Conservation (phyloP, 2,888 invertebrate species). For the Drosophila pegasa region DNA sequence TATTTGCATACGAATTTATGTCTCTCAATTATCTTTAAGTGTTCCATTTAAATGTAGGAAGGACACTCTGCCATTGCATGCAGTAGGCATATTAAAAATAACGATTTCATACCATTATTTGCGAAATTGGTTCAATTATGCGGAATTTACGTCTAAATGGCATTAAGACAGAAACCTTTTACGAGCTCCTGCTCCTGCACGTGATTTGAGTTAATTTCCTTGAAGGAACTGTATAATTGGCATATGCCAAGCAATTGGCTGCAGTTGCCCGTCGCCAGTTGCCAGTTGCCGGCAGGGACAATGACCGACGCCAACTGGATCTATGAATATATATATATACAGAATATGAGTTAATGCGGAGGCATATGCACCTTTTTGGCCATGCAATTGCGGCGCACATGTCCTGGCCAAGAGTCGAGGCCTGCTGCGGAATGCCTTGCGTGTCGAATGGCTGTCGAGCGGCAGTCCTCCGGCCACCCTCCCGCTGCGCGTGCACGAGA, state of each 20-base stretch:
- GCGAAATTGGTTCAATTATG: conserved; percentile 19
- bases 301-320: conserved; percentile 45
- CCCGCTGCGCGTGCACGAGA: conserved; percentile 58
- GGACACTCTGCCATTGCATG: not conserved
- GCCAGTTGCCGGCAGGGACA: conserved; percentile 62
- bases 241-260: conserved; percentile 61
- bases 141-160: conserved; percentile 24
- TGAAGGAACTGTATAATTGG: conserved; percentile 71
- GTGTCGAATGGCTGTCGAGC: conserved; percentile 65
- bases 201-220: conserved; percentile 67
- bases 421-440: conserved; percentile 56
- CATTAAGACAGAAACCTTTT: conserved; percentile 13
- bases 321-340: conserved; percentile 1
- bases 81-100: not conserved
- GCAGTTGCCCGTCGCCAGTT: too few species aligned
- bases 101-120: not conserved
- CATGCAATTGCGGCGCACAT: conserved; percentile 52
- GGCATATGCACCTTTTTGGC: conserved; percentile 46
- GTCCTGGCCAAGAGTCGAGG: conserved; percentile 40
- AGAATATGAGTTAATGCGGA: not conserved
- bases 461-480: conserved; percentile 22
- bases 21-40: not conserved
- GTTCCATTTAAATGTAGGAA: too few species aligned
- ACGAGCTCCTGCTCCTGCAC: conserved; percentile 5
- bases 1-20: not conserved